These are phyloP conservation scores for Pygoscelis antarcticus DNA, from an alignment of 2,113 vertebrate species.

Conservation along the genomic window DNA sequence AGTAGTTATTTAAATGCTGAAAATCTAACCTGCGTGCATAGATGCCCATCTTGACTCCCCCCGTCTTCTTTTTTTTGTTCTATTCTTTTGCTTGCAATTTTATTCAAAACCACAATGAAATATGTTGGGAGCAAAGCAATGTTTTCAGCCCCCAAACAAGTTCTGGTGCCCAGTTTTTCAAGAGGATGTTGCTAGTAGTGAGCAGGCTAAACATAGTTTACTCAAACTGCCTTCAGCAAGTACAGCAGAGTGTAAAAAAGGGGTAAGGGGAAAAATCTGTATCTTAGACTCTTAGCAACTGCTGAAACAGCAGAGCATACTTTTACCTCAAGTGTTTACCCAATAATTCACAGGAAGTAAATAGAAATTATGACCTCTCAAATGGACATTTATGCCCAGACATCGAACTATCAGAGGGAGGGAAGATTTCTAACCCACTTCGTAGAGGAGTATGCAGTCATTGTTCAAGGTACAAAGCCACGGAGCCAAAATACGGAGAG, in stretches of 20 bases:
- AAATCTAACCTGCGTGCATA: neutral
- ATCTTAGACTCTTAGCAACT: neutral
- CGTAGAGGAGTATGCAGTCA: neutral
- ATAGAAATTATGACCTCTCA: neutral
- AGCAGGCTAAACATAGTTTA: neutral
- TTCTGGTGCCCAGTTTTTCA: neutral
- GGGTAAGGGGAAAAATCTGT: neutral
- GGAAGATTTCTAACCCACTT: neutral
- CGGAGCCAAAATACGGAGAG: accelerated
- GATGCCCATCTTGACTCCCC: neutral
- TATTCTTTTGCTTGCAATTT: neutral
- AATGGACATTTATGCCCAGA: neutral
- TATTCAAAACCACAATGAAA: neutral
- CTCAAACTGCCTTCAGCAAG: neutral
- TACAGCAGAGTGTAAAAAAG: neutral
- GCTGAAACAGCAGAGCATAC: neutral
- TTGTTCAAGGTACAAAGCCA: neutral
- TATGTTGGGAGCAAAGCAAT: neutral
- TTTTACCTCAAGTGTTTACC: neutral
- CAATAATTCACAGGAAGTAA: neutral
- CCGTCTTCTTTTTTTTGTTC: neutral
- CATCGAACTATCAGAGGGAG: neutral
- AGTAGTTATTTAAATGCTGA: neutral
- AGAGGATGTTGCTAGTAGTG: neutral
- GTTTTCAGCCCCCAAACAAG: neutral